Evolutionary conservation across 2,113 vertebrate species (phyloP).

Genomic region (Syngnathoides biaculeatus): DNA sequence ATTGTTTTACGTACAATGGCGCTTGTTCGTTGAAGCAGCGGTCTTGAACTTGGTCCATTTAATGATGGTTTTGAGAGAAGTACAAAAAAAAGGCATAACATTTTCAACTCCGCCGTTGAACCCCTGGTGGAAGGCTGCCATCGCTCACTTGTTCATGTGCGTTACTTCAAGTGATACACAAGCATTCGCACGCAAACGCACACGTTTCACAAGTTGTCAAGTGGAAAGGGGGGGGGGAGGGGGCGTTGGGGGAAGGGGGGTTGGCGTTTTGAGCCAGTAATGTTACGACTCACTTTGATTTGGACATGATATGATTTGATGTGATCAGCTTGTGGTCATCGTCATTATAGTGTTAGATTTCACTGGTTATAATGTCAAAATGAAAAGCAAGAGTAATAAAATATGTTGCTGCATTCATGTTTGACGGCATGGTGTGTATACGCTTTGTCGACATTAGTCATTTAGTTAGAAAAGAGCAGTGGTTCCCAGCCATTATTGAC

Average conservation of each 20-base stretch:
- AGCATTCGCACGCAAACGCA: conserved; percentile 18
- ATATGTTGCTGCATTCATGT: conserved; percentile 1
- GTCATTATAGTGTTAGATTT: conserved; percentile 1
- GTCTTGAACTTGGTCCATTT: conserved; percentile 60
- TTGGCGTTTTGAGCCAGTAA: background rate
- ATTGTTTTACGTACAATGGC: background rate
- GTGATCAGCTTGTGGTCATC: background rate
- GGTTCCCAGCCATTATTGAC: background rate
- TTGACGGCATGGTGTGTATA: background rate
- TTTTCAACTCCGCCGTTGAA: conserved; percentile 70
- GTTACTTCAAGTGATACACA: conserved; percentile 12
- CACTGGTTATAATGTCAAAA: background rate
- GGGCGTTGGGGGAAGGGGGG: no score
- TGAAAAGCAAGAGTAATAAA: background rate
- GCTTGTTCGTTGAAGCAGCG: conserved; percentile 47
- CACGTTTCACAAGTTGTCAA: background rate
- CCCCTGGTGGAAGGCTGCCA: conserved; percentile 60
- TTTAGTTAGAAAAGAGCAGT: background rate
- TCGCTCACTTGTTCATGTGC: conserved; percentile 47
- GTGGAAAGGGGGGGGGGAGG: no score
- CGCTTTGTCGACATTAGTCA: background rate
- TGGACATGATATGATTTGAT: background rate
- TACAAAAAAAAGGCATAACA: conserved; percentile 74
- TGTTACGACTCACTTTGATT: conserved; percentile 1
- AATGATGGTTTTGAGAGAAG: conserved; percentile 72